Conservation (phyloP, 2,888 invertebrate genomes). For the Nesidiocoris tenuis region DNA sequence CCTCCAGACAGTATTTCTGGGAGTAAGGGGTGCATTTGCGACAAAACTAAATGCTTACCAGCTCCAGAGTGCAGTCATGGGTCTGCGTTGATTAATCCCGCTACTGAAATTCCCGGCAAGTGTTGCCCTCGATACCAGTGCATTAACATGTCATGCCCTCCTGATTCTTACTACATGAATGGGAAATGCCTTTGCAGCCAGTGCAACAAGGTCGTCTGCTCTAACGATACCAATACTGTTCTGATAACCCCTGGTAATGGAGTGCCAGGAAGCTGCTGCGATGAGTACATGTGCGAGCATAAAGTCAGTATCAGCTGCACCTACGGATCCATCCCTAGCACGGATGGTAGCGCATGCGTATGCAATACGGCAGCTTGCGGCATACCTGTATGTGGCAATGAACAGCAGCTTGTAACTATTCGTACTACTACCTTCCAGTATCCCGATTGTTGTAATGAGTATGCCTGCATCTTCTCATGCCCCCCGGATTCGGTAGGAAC, state of each 20-base stretch:
- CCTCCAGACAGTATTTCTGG: not conserved
- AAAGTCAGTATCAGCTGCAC: too few relatives aligned
- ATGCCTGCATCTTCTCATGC: not conserved
- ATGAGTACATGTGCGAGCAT: not conserved
- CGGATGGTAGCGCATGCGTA: too few relatives aligned
- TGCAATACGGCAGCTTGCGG: too few relatives aligned
- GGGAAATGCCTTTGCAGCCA: not conserved
- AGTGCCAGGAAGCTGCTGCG: not conserved
- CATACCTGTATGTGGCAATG: too few relatives aligned
- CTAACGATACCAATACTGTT: not conserved
- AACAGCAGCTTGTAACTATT: too few relatives aligned
- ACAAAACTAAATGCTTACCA: not conserved
- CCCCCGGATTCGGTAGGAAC: not conserved
- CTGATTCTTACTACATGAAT: not conserved
- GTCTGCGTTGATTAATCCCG: not conserved
- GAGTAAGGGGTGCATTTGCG: not conserved
- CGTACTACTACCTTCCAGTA: too few relatives aligned
- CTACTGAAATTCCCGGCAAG: not conserved
- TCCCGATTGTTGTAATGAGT: not conserved
- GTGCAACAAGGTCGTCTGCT: not conserved
- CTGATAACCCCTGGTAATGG: not conserved
- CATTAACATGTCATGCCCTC: too few relatives aligned
- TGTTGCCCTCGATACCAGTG: slow-evolving; percentile 5
- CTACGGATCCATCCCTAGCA: too few relatives aligned
- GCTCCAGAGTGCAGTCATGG: not conserved